Evolutionary conservation across 2,113 vertebrate genomes (phyloP), one percentile per base, ranked within the genome.

Genomic region (Oriolus oriolus): DNA sequence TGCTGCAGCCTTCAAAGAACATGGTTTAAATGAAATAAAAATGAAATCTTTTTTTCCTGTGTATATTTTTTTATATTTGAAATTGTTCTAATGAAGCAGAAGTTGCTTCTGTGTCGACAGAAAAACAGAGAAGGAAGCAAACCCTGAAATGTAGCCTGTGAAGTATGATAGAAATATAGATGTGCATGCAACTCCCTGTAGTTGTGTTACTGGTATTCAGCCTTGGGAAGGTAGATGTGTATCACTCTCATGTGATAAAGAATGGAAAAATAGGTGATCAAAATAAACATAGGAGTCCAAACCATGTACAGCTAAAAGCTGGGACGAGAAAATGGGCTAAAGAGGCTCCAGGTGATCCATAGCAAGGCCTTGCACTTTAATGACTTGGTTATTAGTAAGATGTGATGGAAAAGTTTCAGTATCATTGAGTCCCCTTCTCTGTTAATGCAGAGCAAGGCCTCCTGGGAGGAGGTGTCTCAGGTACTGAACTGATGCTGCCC

Each of bases 71-170:
- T 47, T 44, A 27, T 45, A 66, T 75, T 90, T 74, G 47, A 69
- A 92, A 84, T 88, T 75, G 64, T 90, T 84, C 30, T 92, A 65
- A 86, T 78, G 82, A 94, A 90, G 78, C 50, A 79, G 42, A 90
- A 91, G 24, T 73, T 88, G 64, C 41, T 83, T 89, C 54, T 78
- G 10, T 70, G 54, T 69, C 6, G 33, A 54, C 49, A 86, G 63
- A 78, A 86, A 65, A 88, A 37, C 31, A 74, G 79, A 49, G 59
- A 90, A 87, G 73, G 69, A 75, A 87, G 82, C 33, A 92, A 89
- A 82, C 31, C 49, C 77, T 86, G 81, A 83, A 87, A 82, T 74
- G 37, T 26, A 71, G 21, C 56, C 64, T 74, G 2, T n/a, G 31
- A 94, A 61, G 16, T 54, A 33, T 69, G 77, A 41, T 27, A 50